Evolutionary conservation across 1,140 invertebrate species (phyloP), one percentile per base, ranked within the genome.

Genomic region (Drosophila malerkotliana): DNA sequence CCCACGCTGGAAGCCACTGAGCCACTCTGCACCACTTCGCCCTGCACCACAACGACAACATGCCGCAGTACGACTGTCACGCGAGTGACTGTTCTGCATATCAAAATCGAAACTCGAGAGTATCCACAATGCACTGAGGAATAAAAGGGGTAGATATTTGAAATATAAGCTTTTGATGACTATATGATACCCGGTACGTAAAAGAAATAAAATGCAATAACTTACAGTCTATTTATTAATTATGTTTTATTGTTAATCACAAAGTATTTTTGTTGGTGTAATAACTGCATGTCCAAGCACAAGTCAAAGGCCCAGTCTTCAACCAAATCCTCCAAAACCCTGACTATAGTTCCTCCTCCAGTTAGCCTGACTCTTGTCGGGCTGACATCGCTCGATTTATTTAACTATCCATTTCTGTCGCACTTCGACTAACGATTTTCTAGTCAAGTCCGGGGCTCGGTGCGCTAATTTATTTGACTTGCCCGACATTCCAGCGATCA

Each of bases 351-450:
- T 39, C 34, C 18, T 9, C 26, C 21, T 18, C 51, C 28, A 30
- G 34, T 32, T 58, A 45, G 32, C 10, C 47, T 47, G 32, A 54
- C 32, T 55, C 61, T 58, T 77, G 53, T 51, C 52, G 48, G 59
- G 68, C 72, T 80, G 82, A 74, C 81, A 85, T 85, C 82, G 81
- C 41, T 87, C 82, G 78, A 85, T 87, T 87, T 85, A 85, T 82
- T 88, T 87, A 85, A 87, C 85, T 87, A 75, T 58, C 73, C 59
- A 85, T 85, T 85, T 77, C 52, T 74, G 81, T 77, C 81, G 81
- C 78, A 87, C 83, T 87, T 88, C 67, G 73, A 63, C 82, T 85
- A 87, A 87, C 83, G 71, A 79, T 82, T 85, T 88, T 82, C 82
- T 87, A 87, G 69, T 53, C 61, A 82, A 82, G 78, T 85, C 69